Evolutionary conservation across 2,888 invertebrate genomes (phyloP).

Genomic region (Eretmocerus hayati): DNA sequence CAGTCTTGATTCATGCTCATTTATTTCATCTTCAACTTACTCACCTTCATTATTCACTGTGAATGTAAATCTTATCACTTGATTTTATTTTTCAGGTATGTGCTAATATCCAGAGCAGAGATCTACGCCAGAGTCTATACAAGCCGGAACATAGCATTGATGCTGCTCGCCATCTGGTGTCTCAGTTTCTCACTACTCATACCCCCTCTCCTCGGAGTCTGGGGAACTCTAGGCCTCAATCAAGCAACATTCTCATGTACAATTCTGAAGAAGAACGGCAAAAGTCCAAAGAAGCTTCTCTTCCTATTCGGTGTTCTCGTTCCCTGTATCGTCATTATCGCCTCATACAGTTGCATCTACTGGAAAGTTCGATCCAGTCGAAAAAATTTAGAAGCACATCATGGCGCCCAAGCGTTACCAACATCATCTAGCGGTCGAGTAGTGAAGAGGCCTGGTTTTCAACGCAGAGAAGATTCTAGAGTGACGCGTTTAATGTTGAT

Average conservation of each 20-base stretch:
- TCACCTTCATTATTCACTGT: no score
- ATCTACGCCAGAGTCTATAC: constrained; percentile 74
- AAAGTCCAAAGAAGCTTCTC: constrained; percentile 76
- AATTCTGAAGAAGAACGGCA: constrained; percentile 68
- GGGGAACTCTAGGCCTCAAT: constrained; percentile 80
- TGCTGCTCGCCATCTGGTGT: constrained; percentile 74
- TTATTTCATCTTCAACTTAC: no score
- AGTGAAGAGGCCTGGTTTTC: constrained; percentile 31
- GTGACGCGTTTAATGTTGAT: constrained; percentile 80
- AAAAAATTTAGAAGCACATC: constrained; percentile 64
- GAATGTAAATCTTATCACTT: no score
- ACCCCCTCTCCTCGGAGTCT: constrained; percentile 72
- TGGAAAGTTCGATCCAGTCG: constrained; percentile 70
- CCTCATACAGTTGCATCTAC: constrained; percentile 81
- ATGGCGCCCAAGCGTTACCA: constrained; percentile 43
- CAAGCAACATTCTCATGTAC: constrained; percentile 81
- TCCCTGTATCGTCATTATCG: constrained; percentile 77
- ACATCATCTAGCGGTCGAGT: constrained; percentile 34
- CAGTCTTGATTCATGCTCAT: no score
- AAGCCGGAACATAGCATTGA: constrained; percentile 63
- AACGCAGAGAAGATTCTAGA: constrained; percentile 66
- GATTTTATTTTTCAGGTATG: no score
- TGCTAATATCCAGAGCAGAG: constrained; percentile 74
- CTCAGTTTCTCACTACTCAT: constrained; percentile 57
- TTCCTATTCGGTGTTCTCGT: constrained; percentile 77